phyloP scores from a whole-genome alignment of 2,113 vertebrate genomes.

The Salvelinus sp. region DNA sequence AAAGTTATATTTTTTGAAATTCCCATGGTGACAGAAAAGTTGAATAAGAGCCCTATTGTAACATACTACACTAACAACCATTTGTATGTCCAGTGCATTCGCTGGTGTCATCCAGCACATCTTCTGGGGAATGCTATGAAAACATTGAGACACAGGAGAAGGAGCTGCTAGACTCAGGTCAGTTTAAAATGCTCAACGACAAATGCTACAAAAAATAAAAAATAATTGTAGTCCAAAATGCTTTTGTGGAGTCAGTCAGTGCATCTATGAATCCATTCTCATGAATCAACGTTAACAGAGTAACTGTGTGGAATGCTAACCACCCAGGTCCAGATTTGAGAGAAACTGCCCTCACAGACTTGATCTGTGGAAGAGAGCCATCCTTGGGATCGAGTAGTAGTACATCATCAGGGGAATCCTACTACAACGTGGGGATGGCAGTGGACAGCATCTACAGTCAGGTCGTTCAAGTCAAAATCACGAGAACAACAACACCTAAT shows the following conservation, averaged over 20 bases:
- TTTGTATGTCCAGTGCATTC: slow-evolving; percentile 2
- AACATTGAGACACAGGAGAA: background rate
- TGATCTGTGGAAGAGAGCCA: slow-evolving; percentile 1
- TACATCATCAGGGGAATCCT: slow-evolving; percentile 48
- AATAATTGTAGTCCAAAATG: background rate
- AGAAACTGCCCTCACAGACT: background rate
- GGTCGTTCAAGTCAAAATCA: slow-evolving; percentile 16
- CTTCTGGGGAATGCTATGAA: slow-evolving; percentile 12
- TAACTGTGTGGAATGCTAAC: background rate
- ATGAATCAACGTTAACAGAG: background rate
- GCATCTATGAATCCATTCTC: background rate
- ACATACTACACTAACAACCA: background rate
- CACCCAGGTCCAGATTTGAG: background rate
- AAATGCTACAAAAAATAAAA: background rate
- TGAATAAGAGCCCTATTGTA: background rate
- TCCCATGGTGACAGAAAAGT: background rate
- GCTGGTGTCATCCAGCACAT: slow-evolving; percentile 6
- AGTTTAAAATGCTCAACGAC: background rate
- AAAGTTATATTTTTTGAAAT: background rate
- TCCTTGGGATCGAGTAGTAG: slow-evolving; percentile 39
- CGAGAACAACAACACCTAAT: background rate
- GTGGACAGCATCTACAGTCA: slow-evolving; percentile 7
- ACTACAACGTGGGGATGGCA: slow-evolving; percentile 29
- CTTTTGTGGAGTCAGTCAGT: background rate
- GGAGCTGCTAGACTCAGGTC: background rate